Base-by-base conservation (phyloP, 2,113 vertebrate species). In the Poicephalus meyeri region DNA sequence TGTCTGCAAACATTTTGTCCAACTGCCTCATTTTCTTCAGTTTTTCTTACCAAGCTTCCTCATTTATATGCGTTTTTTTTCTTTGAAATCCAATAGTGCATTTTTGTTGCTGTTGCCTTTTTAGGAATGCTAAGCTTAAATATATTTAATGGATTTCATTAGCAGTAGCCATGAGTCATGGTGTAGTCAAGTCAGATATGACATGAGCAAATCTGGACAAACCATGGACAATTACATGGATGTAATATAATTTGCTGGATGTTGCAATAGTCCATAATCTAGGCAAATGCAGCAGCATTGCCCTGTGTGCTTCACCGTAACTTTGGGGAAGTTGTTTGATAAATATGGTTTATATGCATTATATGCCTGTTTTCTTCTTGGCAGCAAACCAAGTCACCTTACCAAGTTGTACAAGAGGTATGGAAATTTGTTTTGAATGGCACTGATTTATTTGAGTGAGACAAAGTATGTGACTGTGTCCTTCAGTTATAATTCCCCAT, bases 381-480 rank as follows among this genome's bases (percentile, higher is more conserved):
- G 80, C 33, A 68, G 60, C 56, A 83, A 80, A 80, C 42, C 13
- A 23, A 23, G 76, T 66, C 46, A 71, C 72, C 88, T 94, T 91
- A 78, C 31, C 9, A 29, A 74, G 65, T 28, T 71, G 61, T 65
- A 16, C 52, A n/a, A 55, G 52, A 68, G 63, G 41, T 56, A 69
- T 37, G 44, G 60, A 86, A 86, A 88, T 74, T 47, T 88, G 44
- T 71, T 88, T 44, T 85, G 80, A 93, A 93, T 89, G 77, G 55
- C 35, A 16, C 41, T 71, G 64, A 50, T 86, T 76, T 84, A 50
- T 78, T 88, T 90, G 80, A 94, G 42, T n/a, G 44, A 80, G 82
- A 94, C 84, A 88, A 88, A 96, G 65, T 78, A 28, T 76, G 73
- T 61, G 86, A 68, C 65, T 96, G 71, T 95, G 84, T 73, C 46